Evolutionary conservation across 2,888 invertebrate species (phyloP).

Genomic region (Melinaea marsaeus): DNA sequence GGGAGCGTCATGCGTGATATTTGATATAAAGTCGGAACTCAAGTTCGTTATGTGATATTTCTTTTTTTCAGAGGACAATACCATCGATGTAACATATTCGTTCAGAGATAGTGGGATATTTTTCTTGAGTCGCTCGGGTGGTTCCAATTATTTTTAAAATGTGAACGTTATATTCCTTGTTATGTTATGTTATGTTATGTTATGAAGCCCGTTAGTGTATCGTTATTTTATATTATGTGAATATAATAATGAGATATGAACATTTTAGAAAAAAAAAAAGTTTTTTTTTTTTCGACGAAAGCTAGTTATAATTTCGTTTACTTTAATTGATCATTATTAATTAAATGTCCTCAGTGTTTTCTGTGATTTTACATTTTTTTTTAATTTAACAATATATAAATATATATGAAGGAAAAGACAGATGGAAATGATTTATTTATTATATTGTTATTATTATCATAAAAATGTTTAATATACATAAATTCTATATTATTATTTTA

Average conservation of each 20-base stretch:
- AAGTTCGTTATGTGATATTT: constrained; percentile 76
- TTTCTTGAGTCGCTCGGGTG: constrained; percentile 62
- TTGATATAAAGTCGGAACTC: constrained; percentile 78
- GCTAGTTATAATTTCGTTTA: too few relatives aligned
- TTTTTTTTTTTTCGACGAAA: too few relatives aligned
- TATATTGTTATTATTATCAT: too few relatives aligned
- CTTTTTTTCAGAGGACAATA: constrained; percentile 76
- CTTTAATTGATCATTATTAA: too few relatives aligned
- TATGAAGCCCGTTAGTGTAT: constrained; percentile 41
- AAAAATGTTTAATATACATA: too few relatives aligned
- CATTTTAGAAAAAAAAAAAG: too few relatives aligned
- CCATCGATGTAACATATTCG: constrained; percentile 69
- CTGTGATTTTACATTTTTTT: too few relatives aligned
- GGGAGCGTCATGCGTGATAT: constrained; percentile 76
- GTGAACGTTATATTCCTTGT: constrained; percentile 57
- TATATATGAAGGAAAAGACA: too few relatives aligned
- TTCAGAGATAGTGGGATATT: constrained; percentile 65
- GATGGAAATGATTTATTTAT: too few relatives aligned
- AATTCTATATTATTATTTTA: too few relatives aligned
- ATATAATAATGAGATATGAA: not conserved
- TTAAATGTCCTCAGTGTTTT: too few relatives aligned
- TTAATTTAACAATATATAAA: too few relatives aligned
- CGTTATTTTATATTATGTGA: not conserved
- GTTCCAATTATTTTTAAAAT: constrained; percentile 72
- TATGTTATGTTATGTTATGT: constrained; percentile 38